Evolutionary conservation across 2,888 invertebrate species (phyloP), one percentile per base, ranked within the genome.

Genomic region (Carcina quercana): DNA sequence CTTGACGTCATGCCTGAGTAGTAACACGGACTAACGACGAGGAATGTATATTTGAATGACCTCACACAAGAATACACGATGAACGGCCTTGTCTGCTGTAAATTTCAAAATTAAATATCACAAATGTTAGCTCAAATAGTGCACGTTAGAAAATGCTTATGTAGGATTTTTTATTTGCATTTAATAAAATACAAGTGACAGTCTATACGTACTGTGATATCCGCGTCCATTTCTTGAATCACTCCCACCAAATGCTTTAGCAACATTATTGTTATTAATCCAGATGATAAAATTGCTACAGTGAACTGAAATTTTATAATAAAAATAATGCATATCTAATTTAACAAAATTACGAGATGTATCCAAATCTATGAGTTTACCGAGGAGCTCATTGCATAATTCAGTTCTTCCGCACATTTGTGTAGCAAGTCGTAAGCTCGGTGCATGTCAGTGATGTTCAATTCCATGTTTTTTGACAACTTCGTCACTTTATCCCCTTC

Each of bases 301-400:
- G 68, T 42, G 49, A 78, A 57, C 79, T 79, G 54, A 2, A 63
- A 62, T 32, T 25, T n/a, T 15, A 12, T 15, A 31, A 26, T 28
- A 32, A 5, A 13, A 26, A 10, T 28, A 33, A 20, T 30, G 13
- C 20, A 30, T 22, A 14, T 15, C 24, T 19, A 15, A 32, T 55
- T 50, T 59, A 79, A 76, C 52, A 71, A 63, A 15, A 74, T 48
- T 49, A 58, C 62, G 63, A 78, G 69, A 12, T 62, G 53, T 13
- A 62, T 52, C 24, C 74, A 45, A 15, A 31, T 47, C n/a, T n/a
- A n/a, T n/a, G n/a, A 49, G 15, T 10, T 30, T 33, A 37, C 37
- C 24, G 37, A 34, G 30, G 34, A 37, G 27, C 37, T 34, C 33
- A 37, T 37, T n/a, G 19, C 27, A 8, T 24, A 22, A 25, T 37